Evolutionary conservation across 1,140 invertebrate species (phyloP).

Genomic region (Palaemon carinicauda): DNA sequence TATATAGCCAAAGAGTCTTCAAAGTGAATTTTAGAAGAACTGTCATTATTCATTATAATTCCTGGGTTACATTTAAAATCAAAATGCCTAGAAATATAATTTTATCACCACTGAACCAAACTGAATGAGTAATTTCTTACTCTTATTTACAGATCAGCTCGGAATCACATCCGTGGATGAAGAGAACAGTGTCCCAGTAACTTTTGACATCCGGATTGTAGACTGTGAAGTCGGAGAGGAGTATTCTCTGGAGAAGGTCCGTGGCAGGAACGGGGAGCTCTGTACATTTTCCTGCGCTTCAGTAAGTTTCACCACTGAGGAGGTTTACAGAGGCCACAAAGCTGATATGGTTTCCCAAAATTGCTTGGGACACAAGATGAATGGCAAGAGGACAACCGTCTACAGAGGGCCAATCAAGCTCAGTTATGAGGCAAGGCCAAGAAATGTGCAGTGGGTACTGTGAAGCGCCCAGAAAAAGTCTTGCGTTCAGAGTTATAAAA

Average conservation of each 20-base stretch:
- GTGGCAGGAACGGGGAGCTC: slow-evolving; percentile 59
- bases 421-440: not conserved
- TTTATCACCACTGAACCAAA: too few species aligned
- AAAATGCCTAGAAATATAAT: too few species aligned
- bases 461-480: not conserved
- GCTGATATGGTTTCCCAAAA: slow-evolving; percentile 63
- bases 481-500: too few species aligned
- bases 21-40: too few species aligned
- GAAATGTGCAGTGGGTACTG: slow-evolving; percentile 37
- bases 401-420: slow-evolving; percentile 49
- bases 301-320: slow-evolving; percentile 61
- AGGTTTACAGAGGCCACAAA: slow-evolving; percentile 63
- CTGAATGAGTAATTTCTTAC: too few species aligned
- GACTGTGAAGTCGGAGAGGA: slow-evolving; percentile 62
- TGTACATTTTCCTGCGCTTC: slow-evolving; percentile 59
- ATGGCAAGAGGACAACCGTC: slow-evolving; percentile 28
- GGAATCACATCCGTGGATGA: too few species aligned
- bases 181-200: slow-evolving; percentile 35
- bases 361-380: slow-evolving; percentile 58
- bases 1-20: too few species aligned
- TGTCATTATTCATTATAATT: too few species aligned
- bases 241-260: slow-evolving; percentile 59
- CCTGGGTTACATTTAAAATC: too few species aligned
- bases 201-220: slow-evolving; percentile 61
- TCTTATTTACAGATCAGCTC: too few species aligned